Percentiles rank a stretch among this genome's conserved stretches.
Evolutionary conservation across 2,113 vertebrate genomes (phyloP).

Genomic region (Rhea americana): DNA sequence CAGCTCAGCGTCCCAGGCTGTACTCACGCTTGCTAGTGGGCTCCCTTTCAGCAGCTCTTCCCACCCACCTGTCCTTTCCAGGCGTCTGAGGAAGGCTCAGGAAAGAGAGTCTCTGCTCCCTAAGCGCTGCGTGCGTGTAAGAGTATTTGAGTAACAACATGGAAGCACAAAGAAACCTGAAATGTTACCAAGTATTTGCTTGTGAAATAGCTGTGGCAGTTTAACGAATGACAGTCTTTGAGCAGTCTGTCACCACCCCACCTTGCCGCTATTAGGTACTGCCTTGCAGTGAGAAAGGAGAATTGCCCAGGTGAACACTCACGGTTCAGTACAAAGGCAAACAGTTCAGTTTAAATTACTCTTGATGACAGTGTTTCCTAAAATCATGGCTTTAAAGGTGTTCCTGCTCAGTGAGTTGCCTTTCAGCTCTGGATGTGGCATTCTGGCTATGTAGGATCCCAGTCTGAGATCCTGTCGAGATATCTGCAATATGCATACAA

Average conservation of each 20-base stretch:
- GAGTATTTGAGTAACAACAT: background rate
- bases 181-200: background rate
- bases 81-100: background rate
- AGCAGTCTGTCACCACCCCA: background rate
- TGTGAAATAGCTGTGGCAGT: background rate
- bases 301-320: background rate
- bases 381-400: background rate
- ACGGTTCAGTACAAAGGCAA: background rate
- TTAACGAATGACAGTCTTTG: background rate
- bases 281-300: background rate
- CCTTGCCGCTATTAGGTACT: background rate
- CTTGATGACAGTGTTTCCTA: background rate
- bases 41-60: background rate
- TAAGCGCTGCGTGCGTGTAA: background rate
- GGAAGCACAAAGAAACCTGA: background rate
- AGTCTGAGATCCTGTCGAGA: background rate
- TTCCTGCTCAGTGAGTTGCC: background rate
- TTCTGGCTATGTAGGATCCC: background rate
- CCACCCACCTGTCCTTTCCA: background rate
- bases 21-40: background rate
- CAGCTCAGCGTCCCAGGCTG: rapidly evolving
- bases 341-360: background rate
- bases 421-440: background rate
- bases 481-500: background rate
- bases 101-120: background rate